Evolutionary conservation across 2,888 invertebrate species (phyloP).

Genomic region (Siphonodentalium dalli): DNA sequence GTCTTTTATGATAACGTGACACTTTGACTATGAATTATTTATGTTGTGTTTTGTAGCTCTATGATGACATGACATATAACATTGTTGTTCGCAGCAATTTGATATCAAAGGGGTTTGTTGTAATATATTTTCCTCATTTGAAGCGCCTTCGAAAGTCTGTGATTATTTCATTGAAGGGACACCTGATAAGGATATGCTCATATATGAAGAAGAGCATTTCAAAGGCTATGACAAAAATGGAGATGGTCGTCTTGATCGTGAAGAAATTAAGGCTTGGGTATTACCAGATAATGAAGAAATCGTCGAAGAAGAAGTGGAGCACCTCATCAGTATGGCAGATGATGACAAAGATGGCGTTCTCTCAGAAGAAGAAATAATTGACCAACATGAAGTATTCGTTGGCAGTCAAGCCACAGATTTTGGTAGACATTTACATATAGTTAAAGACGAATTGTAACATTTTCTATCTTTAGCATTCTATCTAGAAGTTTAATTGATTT

Average conservation of each 20-base stretch:
- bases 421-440: slow-evolving; percentile 96
- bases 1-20: no score
- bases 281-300: slow-evolving; percentile 83
- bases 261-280: slow-evolving; percentile 88
- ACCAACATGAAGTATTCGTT: slow-evolving; percentile 94
- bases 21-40: no score
- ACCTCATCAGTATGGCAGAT: slow-evolving; percentile 73
- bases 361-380: slow-evolving; percentile 85
- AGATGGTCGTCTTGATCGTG: slow-evolving; percentile 80
- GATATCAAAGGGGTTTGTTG: no score
- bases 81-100: no score
- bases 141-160: no score
- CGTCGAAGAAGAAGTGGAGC: slow-evolving; percentile 88
- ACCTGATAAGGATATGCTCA: slow-evolving; percentile 42
- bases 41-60: no score
- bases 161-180: no score
- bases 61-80: no score
- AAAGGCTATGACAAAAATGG: slow-evolving; percentile 76
- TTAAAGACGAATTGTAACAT: slow-evolving; percentile 34
- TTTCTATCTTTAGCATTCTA: no score
- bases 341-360: slow-evolving; percentile 77
- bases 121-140: no score
- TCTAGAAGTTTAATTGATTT: no score
- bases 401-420: slow-evolving; percentile 99
- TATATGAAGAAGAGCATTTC: slow-evolving; percentile 52